Evolutionary conservation across 2,113 vertebrate genomes (phyloP).

Genomic region (Gymnogyps californianus): DNA sequence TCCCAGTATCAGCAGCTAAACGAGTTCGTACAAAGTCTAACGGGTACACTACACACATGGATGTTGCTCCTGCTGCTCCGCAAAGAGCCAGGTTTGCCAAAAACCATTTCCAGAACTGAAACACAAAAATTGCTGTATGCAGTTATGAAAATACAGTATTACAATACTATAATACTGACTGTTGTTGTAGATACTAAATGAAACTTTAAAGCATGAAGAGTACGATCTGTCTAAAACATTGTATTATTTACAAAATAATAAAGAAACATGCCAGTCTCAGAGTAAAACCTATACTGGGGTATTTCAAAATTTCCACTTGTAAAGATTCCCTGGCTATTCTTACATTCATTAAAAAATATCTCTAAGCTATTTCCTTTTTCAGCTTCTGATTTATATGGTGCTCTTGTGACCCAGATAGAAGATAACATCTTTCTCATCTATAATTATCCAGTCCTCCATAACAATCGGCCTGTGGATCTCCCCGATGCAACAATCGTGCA

Average conservation of each 20-base stretch:
- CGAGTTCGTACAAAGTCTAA: slow-evolving; percentile 59
- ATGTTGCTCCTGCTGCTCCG: slow-evolving; percentile 64
- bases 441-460: background rate
- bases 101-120: slow-evolving; percentile 65
- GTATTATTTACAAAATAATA: background rate
- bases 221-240: background rate
- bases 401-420: background rate
- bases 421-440: background rate
- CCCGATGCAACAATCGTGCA: background rate
- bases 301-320: background rate
- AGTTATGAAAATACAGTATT: background rate
- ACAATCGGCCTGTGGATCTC: background rate
- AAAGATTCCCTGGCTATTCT: background rate
- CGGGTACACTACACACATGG: slow-evolving; percentile 56
- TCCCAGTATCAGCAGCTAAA: slow-evolving; percentile 53
- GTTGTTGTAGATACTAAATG: background rate
- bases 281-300: background rate
- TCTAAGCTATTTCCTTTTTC: background rate
- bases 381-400: background rate
- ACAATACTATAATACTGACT: background rate
- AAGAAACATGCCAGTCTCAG: background rate
- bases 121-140: background rate
- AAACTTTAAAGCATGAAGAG: background rate
- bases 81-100: slow-evolving; percentile 62
- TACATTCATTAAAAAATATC: background rate